Evolutionary conservation across 2,888 invertebrate species (phyloP), one percentile per base, ranked within the genome.

Genomic region (Microctonus aethiopoides): DNA sequence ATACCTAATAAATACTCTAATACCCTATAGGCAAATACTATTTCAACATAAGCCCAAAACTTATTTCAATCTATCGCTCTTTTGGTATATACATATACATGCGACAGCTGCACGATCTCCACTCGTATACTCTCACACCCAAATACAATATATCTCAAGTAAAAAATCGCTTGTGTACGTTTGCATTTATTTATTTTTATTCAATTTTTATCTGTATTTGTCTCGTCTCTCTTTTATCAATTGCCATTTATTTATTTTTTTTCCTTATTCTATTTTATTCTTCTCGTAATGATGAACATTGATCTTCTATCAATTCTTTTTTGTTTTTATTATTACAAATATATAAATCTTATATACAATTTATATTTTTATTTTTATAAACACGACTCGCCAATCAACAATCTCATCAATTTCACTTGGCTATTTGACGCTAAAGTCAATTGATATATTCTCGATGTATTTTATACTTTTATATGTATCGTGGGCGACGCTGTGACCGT

Each of bases 391-490:
- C 29, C 13, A 7, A 24, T 20, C 32, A 2, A 13, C n/a, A 62
- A n/a, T 46, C 29, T 56, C 10, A 26, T 60, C 52, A 67, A 36
- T 70, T 69, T 60, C 72, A 65, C 68, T 67, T 68, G 72, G 72
- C 70, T 71, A 68, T 70, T 66, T 65, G 62, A 67, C 34, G 61
- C 61, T 62, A 62, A 61, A 64, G 54, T 52, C 66, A 68, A 62
- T 68, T 69, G 63, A 60, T 36, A 46, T 68, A 41, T 64, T 67
- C 76, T 78, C 74, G 74, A 75, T 78, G 82, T 79, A 84, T 85
- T 86, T 86, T 85, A 83, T 86, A 86, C 84, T 86, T 86, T 86
- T 86, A 86, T 85, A 85, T 46, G 16, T 81, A 57, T 57, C 76
- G 80, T 77, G 79, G 73, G 76, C 76, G 78, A 79, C 71, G 76